Evolutionary conservation across 2,113 vertebrate genomes (phyloP).

Genomic region (Notiomystis cincta): DNA sequence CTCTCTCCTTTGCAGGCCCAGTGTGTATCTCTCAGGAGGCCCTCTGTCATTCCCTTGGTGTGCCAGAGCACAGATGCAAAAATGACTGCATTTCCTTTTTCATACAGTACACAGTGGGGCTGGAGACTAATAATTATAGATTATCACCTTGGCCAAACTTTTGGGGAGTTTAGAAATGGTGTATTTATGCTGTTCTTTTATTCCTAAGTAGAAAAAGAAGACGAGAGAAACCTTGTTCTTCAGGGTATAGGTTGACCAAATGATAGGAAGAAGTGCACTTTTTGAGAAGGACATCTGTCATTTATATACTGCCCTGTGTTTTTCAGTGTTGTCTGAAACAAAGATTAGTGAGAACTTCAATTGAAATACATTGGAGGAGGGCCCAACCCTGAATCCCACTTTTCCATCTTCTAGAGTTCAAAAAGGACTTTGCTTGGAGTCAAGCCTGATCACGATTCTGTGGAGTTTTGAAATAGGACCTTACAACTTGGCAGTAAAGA

Average conservation of each 20-base stretch:
- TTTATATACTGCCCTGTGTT: neutral
- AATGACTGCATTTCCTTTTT: neutral
- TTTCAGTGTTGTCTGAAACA: neutral
- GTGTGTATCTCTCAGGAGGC: neutral
- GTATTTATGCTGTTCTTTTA: neutral
- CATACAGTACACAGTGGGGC: neutral
- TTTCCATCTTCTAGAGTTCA: neutral
- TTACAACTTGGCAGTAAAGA: neutral
- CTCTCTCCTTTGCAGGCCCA: neutral
- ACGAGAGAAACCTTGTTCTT: neutral
- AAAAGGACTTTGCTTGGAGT: neutral
- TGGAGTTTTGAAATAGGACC: neutral
- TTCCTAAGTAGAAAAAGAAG: neutral
- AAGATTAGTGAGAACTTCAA: neutral
- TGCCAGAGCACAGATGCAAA: neutral
- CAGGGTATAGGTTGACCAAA: neutral
- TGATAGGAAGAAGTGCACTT: neutral
- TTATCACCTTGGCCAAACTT: neutral
- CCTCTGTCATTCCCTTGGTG: neutral
- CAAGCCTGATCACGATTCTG: neutral
- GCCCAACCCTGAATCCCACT: neutral
- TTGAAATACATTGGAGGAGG: neutral
- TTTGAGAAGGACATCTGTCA: neutral
- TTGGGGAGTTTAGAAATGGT: neutral
- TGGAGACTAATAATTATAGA: neutral